Evolutionary conservation across 2,888 invertebrate genomes (phyloP), one percentile per base, ranked within the genome.

Genomic region (Strigamia maritima): DNA sequence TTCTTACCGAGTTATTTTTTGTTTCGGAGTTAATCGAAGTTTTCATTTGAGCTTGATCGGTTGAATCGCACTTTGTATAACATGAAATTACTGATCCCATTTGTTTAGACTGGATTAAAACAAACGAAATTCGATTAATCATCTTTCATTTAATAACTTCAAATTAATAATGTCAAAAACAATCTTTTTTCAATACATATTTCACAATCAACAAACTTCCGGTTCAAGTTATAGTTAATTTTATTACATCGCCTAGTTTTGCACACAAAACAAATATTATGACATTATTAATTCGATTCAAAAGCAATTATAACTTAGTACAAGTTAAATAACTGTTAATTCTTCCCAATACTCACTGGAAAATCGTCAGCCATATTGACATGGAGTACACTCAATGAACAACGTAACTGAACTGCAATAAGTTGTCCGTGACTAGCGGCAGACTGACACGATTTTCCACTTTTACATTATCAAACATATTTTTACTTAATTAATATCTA

Each of bases 81-180:
- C 60, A 65, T n/a, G 60, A 65, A 65, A 65, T 65, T 19, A 65
- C 19, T 65, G 60, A 65, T 65, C 60, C 60, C 60, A 65, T 65
- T 24, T 65, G 60, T 65, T 65, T 8, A 65, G 60, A 7, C 60
- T 65, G 60, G 1, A 19, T 65, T 3, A 24, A 65, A 65, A 65
- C 44, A 44, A 1, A 44, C 14, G n/a, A 16, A 14, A 44, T 1
- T 44, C 44, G 6, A 44, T 44, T 44, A 44, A n/a, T 44, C 44
- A 44, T n/a, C n/a, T 44, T 14, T 44, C 3, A n/a, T 44, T 44
- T n/a, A n/a, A n/a, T n/a, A 44, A 65, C 60, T 65, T 22, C 22
- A 65, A 65, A 12, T 65, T 44, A 44, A 65, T 65, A 16, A 65
- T 24, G 22, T 24, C 60, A 16, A 65, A 65, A 65, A 65, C 19